A percentile compares a stretch with the other conserved stretches of the same genome.
Evolutionary conservation across 1,140 invertebrate species (phyloP).

Genomic region (Rhagoletis pomonella): DNA sequence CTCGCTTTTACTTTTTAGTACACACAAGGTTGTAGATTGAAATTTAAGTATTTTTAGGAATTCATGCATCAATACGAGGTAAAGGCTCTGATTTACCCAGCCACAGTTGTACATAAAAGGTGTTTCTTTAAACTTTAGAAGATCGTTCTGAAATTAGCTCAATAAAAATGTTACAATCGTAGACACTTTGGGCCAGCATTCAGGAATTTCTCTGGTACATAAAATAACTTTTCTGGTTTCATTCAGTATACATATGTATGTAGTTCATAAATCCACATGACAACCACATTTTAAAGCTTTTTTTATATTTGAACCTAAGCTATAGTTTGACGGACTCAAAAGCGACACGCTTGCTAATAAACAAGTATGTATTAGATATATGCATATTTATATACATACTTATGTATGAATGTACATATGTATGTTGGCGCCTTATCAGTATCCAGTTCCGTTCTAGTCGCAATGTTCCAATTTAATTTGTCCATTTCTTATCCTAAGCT

Average conservation of each 20-base stretch:
- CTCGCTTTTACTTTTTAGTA: background rate
- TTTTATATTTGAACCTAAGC: background rate
- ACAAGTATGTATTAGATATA: too few relatives aligned
- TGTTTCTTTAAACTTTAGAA: too few relatives aligned
- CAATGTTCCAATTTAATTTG: conserved; percentile 33
- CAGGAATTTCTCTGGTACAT: too few relatives aligned
- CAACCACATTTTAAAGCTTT: background rate
- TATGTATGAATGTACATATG: background rate
- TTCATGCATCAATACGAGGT: too few relatives aligned
- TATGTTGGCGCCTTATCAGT: conserved; percentile 35
- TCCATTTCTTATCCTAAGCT: conserved; percentile 18
- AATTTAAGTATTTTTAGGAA: too few relatives aligned
- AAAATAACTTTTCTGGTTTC: too few relatives aligned
- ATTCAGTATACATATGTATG: too few relatives aligned
- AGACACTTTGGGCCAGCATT: too few relatives aligned
- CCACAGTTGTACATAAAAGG: too few relatives aligned
- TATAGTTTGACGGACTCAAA: background rate
- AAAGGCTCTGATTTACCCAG: too few relatives aligned
- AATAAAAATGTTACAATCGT: too few relatives aligned
- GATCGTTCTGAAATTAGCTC: too few relatives aligned
- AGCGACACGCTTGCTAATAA: background rate
- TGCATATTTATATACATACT: background rate
- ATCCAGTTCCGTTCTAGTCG: conserved; percentile 28
- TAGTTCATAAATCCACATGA: background rate
- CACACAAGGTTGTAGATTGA: background rate